Percentiles rank a stretch among this genome's conserved stretches.
Conservation (phyloP, 2,113 vertebrate species). For the Trichomycterus rosablanca region DNA sequence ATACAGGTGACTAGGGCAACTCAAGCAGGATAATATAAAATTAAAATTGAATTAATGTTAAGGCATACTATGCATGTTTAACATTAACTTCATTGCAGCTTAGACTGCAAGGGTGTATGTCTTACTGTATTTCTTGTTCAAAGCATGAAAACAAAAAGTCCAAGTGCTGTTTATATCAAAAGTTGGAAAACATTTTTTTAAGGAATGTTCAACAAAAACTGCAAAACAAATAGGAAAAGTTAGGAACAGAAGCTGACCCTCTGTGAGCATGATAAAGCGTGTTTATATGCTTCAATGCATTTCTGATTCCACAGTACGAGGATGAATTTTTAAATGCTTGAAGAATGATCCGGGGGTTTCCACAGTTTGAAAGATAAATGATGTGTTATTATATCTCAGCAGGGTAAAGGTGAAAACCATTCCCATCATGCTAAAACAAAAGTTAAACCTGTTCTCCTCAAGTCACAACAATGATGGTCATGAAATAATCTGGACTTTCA, state of each 20-base stretch:
- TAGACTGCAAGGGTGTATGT: no score
- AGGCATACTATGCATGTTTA: no score
- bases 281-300: background rate
- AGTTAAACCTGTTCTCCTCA: conserved; percentile 66
- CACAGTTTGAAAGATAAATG: conserved; percentile 13
- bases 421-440: conserved; percentile 54
- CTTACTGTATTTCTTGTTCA: no score
- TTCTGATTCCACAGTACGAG: conserved; percentile 1
- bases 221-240: background rate
- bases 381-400: conserved; percentile 4
- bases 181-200: background rate
- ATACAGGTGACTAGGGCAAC: no score
- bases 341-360: conserved; percentile 17
- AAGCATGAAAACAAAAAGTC: no score
- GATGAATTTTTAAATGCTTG: conserved; percentile 13
- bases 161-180: no score
- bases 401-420: conserved; percentile 17
- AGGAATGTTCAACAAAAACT: background rate
- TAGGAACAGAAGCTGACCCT: background rate
- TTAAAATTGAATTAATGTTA: no score
- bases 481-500: conserved; percentile 68
- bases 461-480: conserved; percentile 60
- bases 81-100: no score
- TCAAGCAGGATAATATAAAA: no score
- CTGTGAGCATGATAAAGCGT: background rate